Base-by-base conservation (phyloP, 2,113 vertebrate species). In the Bettongia penicillata region DNA sequence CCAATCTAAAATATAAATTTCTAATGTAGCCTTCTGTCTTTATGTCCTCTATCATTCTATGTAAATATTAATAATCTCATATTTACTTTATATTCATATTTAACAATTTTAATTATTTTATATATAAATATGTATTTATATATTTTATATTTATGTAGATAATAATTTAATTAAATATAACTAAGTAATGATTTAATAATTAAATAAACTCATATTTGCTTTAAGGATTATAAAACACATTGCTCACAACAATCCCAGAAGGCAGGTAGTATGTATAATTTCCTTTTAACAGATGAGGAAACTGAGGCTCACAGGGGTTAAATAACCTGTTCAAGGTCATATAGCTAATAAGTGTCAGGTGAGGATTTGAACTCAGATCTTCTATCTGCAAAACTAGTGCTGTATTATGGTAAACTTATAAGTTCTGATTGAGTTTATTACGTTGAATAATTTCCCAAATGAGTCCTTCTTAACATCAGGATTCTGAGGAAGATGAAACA, bases 291-390 rank as follows among this genome's bases (percentile, higher is more conserved):
- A 61, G 37, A n/a, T 77, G 37, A 77, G 68, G 68, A 77, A 77
- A 26, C 53, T 3, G 14, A 94, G 61, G 90, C 92, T 92, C n/a
- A 22, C n/a, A 84, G 6, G n/a, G 91, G 51, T 16, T 22, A 48
- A 91, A 53, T 61, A 96, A 53, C 48, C 50, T 43, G 92, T 23
- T 94, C 68, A 94, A 94, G 95, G 94, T 95, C 90, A 93, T 0
- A 55, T 51, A 84, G 91, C 47, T 61, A 37, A 94, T 89, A 94
- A 94, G 94, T 0, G n/a, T 0, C 53, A 55, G 93, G 53, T 77
- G 8, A 26, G 51, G 61, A 48, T 53, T 89, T 68, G 37, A 92
- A 95, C 7, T 23, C 3, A 52, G 55, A 25, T 19, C 3, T 50
- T 22, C 50, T 92, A 50, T 77, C 89, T 52, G 53, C n/a, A 31